Base-by-base conservation (phyloP, 64 coral and sea anemone genomes). In the Actinia tenebrosa region DNA sequence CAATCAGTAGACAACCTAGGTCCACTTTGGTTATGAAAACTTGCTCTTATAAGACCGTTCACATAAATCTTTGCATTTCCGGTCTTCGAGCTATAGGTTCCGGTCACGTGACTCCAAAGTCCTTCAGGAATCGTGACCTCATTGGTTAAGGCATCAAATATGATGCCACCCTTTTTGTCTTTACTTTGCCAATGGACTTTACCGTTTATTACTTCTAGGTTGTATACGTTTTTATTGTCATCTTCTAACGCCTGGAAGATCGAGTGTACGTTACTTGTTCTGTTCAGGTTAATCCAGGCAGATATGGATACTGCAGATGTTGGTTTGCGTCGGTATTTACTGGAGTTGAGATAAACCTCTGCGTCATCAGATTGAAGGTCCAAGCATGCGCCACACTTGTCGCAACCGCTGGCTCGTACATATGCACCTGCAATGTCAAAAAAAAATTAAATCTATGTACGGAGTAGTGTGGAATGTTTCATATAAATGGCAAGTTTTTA, bases 301-400 rank as follows among this genome's bases (percentile, higher is more conserved):
- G 93, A 88, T 58, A 99, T 69, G 27, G 97, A 95, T 53, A 99
- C 80, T 43, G 97, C 93, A 64, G 88, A 86, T 3, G 82, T 59
- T 50, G 97, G 97, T 82, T 91, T 95, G 6, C 91, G 94, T 30
- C 89, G 86, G 89, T 95, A 95, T 43, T 82, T 85, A 16, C 52
- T 68, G 26, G 89, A 93, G 47, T 99, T 87, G 23, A 99, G 77
- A 44, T 82, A 88, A 13, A 95, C 83, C 17, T 92, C 84, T 23
- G 97, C 87, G 11, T 92, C 77, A 53, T 95, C 82, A n/a, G 88
- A 87, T 44, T 89, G 89, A 16, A 95, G 91, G 80, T 99, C 97
- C 42, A 99, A 56, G 91, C 97, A 99, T 88, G 97, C 93, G 16
- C 97, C 97, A 64, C 97, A 99, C 64, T 99, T 99, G 88, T 99